Base-by-base conservation (phyloP, 2,888 invertebrate genomes). In the Seladonia tumulorum region DNA sequence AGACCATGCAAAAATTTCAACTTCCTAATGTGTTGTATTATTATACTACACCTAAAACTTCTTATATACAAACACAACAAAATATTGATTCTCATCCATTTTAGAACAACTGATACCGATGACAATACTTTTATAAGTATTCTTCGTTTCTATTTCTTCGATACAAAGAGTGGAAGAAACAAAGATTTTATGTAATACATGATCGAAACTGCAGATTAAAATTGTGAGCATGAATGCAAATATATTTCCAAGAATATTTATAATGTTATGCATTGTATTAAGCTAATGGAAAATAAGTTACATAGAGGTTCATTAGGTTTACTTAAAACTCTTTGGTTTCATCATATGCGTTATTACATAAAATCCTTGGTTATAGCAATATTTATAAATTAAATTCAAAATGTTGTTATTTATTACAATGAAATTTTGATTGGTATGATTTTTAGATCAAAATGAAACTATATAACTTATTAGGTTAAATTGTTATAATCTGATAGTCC, bases 151-250 rank as follows among this genome's bases (percentile, higher is more conserved):
- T 25, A 60, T 70, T 57, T 63, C 10, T 70, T 88, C 79, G n/a
- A 45, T 68, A 53, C 63, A 74, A 66, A 63, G n/a, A 60, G 71
- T 49, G 73, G 75, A 76, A 42, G 66, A 60, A 76, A 74, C 88
- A 89, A 90, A 90, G 88, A 90, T 90, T 90, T 90, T 89, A 89
- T 90, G 91, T 90, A 90, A 90, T 88, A 86, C 75, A 81, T 78
- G 73, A 82, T 82, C n/a, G 66, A 66, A 68, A 63, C 35, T 29
- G 39, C 70, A 45, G 84, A 77, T 49, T 82, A 12, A 80, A 76
- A 71, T 60, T 79, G 29, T 42, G 45, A 83, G 42, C 57, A 84
- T 42, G 18, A 72, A 2, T 76, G 57, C 35, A 72, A 74, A 53
- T 53, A 60, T 77, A 29, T 49, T 82, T 83, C 68, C 60, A 66